These are phyloP conservation scores for Digitonthophagus gazella DNA, from an alignment of 2,888 invertebrate genomes.

Conservation along the genomic window DNA sequence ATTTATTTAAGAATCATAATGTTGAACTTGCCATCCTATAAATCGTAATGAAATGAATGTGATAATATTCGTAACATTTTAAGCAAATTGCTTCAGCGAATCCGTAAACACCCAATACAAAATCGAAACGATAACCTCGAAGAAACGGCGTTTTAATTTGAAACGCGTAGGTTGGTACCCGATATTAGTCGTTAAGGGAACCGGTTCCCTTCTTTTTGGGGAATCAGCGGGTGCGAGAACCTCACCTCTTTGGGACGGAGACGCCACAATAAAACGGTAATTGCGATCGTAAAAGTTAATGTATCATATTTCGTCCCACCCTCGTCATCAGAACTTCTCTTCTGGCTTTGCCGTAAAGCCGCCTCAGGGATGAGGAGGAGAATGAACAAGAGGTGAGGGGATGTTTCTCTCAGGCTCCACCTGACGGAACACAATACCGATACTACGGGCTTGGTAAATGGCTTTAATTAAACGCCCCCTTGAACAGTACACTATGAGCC, in stretches of 20 bases:
- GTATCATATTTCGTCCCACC: slow-evolving; percentile 29
- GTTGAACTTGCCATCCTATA: no score
- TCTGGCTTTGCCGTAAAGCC: not conserved
- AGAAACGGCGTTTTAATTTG: not conserved
- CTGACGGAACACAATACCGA: slow-evolving; percentile 36
- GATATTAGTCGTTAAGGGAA: not conserved
- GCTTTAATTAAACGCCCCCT: slow-evolving; percentile 38
- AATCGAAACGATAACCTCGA: not conserved
- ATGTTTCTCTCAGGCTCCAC: slow-evolving; percentile 20
- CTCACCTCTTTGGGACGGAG: not conserved
- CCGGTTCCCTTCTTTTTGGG: not conserved
- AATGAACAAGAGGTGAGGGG: not conserved
- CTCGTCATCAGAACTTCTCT: slow-evolving; percentile 23
- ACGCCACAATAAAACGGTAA: slow-evolving; percentile 21
- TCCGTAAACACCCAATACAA: not conserved
- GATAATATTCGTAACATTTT: not conserved
- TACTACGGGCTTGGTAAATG: slow-evolving; percentile 36
- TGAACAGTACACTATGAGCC: not conserved
- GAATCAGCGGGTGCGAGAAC: not conserved
- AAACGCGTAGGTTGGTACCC: not conserved
- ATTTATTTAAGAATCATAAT: no score
- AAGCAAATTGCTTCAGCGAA: not conserved
- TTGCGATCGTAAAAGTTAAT: slow-evolving; percentile 31
- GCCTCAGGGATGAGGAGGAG: not conserved
- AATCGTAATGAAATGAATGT: not conserved